These are phyloP conservation scores for Anodontia alba DNA, from an alignment of 2,888 invertebrate species.

Conservation along the genomic window DNA sequence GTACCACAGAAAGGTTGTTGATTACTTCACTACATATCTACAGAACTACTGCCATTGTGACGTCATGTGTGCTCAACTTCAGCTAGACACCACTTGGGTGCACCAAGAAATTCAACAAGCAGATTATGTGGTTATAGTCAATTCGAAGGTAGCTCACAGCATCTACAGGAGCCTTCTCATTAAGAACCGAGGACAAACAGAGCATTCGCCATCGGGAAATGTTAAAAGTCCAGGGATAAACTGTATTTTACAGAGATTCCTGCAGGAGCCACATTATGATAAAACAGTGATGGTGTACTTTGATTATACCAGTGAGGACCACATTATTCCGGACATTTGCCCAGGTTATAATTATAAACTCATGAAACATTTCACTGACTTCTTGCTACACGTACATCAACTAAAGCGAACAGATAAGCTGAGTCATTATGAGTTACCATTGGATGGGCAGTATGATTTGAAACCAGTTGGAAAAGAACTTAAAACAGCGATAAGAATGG, in stretches of 20 bases:
- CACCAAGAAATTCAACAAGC: constrained; percentile 55
- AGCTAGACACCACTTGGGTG: constrained; percentile 53
- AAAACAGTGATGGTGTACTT: constrained; percentile 61
- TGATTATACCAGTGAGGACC: constrained; percentile 51
- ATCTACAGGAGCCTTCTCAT: constrained; percentile 10
- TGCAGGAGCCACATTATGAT: constrained; percentile 49
- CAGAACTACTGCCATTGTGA: constrained; percentile 52
- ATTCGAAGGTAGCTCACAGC: constrained; percentile 50
- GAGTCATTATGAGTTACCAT: constrained; percentile 45
- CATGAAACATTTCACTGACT: constrained; percentile 59
- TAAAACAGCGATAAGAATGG: constrained; percentile 32
- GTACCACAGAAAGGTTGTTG: constrained; percentile 46
- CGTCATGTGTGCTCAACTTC: constrained; percentile 47
- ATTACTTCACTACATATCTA: constrained; percentile 49
- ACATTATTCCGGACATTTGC: constrained; percentile 50
- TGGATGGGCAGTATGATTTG: constrained; percentile 44
- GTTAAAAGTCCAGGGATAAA: constrained; percentile 38
- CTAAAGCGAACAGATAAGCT: constrained; percentile 53
- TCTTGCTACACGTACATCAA: constrained; percentile 56
- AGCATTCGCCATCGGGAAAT: neutral
- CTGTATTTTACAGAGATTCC: constrained; percentile 51
- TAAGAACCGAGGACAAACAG: neutral
- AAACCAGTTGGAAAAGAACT: constrained; percentile 46
- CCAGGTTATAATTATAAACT: constrained; percentile 57
- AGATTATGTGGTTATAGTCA: constrained; percentile 50